A percentile compares a stretch with the other conserved stretches of the same genome.
These are phyloP conservation scores for Mus pahari DNA, from an alignment of 2,113 vertebrate genomes.

Conservation along the genomic window DNA sequence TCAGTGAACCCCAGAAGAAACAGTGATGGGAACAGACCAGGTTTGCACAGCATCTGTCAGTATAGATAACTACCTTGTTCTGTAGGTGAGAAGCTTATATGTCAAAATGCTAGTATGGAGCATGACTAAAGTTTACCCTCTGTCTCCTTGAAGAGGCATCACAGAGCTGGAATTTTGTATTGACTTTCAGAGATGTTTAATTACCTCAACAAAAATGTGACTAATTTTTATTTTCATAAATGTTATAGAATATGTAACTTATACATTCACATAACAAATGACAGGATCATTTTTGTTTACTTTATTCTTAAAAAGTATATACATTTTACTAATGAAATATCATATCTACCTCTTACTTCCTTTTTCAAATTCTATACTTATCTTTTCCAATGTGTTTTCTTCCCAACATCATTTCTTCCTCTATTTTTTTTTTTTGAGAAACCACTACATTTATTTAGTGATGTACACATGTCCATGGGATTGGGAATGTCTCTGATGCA, in stretches of 20 bases:
- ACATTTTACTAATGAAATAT: not conserved
- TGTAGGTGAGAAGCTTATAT: constrained; percentile 32
- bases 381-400: not conserved
- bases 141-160: constrained; percentile 13
- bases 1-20: constrained; percentile 18
- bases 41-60: constrained; percentile 37
- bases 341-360: not conserved
- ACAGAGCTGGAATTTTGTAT: not conserved
- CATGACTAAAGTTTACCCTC: not conserved
- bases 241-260: not conserved
- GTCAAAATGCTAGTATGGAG: not conserved
- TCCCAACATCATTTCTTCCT: not conserved
- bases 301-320: not conserved
- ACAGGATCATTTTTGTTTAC: not conserved
- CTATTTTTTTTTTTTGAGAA: not conserved
- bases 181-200: constrained; percentile 3
- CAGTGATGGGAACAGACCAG: constrained; percentile 21
- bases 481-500: no score
- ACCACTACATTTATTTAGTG: not conserved
- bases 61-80: not conserved
- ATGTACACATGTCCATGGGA: no score
- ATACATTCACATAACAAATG: not conserved
- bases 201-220: constrained; percentile 5
- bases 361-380: not conserved
- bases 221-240: constrained; percentile 32